Percentiles rank a stretch among this genome's conserved stretches.
phyloP scores from a whole-genome alignment of 2,797 vertebrate species.

The Microchirus variegatus region DNA sequence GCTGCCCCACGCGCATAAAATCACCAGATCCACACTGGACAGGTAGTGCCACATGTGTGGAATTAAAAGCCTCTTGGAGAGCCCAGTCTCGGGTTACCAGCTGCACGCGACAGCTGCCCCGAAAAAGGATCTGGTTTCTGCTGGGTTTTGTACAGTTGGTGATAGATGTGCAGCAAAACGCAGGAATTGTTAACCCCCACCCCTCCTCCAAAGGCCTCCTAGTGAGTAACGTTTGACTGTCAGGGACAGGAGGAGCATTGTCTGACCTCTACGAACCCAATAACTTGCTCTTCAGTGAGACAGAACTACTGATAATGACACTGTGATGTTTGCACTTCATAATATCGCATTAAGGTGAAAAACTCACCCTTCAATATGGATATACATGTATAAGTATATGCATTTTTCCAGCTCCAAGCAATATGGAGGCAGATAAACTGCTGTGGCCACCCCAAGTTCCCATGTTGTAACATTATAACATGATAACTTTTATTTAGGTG shows the following conservation, averaged over 20 bases:
- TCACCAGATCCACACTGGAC: constrained; percentile 79
- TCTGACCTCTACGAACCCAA: constrained; percentile 57
- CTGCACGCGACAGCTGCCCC: constrained; percentile 85
- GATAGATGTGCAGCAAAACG: constrained; percentile 74
- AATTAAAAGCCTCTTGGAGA: constrained; percentile 71
- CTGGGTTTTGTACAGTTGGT: constrained; percentile 78
- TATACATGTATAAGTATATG: too few species aligned
- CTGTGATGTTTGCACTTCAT: constrained; percentile 4
- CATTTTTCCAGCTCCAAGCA: too few species aligned
- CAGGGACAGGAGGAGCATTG: constrained; percentile 74
- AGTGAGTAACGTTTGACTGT: constrained; percentile 70
- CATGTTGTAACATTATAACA: too few species aligned
- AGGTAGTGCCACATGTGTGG: constrained; percentile 84
- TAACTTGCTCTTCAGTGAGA: constrained; percentile 17
- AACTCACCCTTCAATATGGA: background rate
- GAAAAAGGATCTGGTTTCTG: constrained; percentile 76
- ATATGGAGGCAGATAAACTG: too few species aligned
- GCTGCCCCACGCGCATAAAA: constrained; percentile 78
- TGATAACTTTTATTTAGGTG: background rate
- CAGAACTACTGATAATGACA: constrained; percentile 2
- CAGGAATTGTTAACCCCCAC: constrained; percentile 63
- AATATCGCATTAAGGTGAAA: background rate
- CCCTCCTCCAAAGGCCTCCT: constrained; percentile 45
- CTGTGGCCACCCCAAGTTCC: too few species aligned
- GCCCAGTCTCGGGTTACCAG: constrained; percentile 74